Conservation (phyloP, 2,888 invertebrate species). For the Kryphioiulus occultus region DNA sequence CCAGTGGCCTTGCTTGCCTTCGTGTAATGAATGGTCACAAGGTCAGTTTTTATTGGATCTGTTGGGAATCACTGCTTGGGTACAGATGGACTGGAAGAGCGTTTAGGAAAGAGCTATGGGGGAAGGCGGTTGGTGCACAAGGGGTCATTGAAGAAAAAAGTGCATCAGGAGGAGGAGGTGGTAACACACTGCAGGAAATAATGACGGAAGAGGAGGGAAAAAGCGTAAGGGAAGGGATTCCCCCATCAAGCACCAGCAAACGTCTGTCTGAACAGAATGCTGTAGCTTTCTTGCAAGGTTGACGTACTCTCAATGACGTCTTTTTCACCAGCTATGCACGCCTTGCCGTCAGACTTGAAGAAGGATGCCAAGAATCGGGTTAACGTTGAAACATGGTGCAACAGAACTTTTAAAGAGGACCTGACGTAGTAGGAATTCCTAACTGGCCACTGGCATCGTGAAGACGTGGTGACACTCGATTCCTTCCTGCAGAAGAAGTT, state of each 20-base stretch:
- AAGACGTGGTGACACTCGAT: no score
- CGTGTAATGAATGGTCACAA: slow-evolving; percentile 49
- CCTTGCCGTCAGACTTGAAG: background rate
- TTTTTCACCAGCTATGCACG: background rate
- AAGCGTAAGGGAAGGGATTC: background rate
- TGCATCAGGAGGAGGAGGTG: slow-evolving; percentile 5
- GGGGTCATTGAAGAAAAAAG: background rate
- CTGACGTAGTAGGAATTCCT: background rate
- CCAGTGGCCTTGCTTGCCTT: slow-evolving; percentile 35
- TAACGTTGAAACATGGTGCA: background rate
- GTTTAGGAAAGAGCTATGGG: slow-evolving; percentile 5
- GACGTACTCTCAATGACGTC: slow-evolving; percentile 5
- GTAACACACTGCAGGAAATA: background rate
- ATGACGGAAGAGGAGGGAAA: background rate
- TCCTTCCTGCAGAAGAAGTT: no score
- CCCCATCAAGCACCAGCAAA: slow-evolving; percentile 5
- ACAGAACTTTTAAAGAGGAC: background rate
- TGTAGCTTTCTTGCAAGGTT: slow-evolving; percentile 5
- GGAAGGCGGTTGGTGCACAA: slow-evolving; percentile 5
- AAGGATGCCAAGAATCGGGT: background rate
- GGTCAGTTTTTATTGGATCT: slow-evolving; percentile 49
- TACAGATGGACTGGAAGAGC: slow-evolving; percentile 5
- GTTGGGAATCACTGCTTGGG: slow-evolving; percentile 48
- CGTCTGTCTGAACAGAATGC: slow-evolving; percentile 5
- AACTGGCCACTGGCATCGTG: no score